Base-by-base conservation (phyloP, 2,797 vertebrate species). In the Emys orbicularis region DNA sequence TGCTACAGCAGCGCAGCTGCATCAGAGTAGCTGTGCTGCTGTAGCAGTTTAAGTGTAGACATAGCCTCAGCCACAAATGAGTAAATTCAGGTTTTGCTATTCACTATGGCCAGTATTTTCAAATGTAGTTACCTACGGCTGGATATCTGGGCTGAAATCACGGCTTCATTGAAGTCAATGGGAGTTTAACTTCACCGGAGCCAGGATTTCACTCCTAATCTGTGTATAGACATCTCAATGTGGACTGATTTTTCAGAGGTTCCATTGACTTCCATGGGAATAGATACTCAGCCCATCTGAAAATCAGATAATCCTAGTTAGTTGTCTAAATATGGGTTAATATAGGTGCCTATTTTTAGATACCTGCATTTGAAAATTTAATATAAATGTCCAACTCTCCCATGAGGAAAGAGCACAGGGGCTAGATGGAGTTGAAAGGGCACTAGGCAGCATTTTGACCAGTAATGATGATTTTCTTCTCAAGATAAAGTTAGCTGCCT, bases 141-240 rank as follows among this genome's bases (percentile, higher is more conserved):
- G 3, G 0, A 41, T 2, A 0, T 0, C 0, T 1, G 21, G 77
- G 27, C 50, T 80, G 5, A 10, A 9, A 53, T 49, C 52, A 47
- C 18, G 0, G 29, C 34, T 11, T 31, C 53, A 23, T 12, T 74
- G 29, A 83, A 68, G 31, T 6, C 3, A 1, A 18, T 0, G 1
- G 5, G 5, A 6, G 0, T 94, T 85, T 27, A 27, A 11, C 31
- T 54, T 6, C 23, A 41, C 3, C 1, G 0, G 72, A 56, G 15
- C 74, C n/a, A 57, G 54, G 15, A 8, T 79, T 50, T 79, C 18
- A 79, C 6, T 23, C n/a, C 8, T 68, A 68, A 37, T 34, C 31
- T 37, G 18, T 68, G 18, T 68, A 37, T 68, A 10, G 61, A 68
- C 34, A 11, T 61, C 52, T 87, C 59, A 29, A 4, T 53, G 23